Evolutionary conservation across 2,888 invertebrate genomes (phyloP).

Genomic region (Camponotus fellah): DNA sequence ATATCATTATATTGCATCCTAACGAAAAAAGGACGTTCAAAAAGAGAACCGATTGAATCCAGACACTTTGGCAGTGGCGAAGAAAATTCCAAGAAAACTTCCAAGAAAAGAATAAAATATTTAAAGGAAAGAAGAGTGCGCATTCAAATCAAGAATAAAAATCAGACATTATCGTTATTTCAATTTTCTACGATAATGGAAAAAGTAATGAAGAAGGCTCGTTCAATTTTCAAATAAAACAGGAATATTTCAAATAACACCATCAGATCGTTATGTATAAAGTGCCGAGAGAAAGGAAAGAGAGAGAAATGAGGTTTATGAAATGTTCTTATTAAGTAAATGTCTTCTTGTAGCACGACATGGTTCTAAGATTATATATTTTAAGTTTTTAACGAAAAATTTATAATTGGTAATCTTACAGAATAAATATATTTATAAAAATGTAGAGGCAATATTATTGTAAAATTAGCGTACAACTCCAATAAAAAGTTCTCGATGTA

Average conservation of each 20-base stretch:
- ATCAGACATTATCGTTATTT: slow-evolving; percentile 24
- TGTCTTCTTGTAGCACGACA: neutral
- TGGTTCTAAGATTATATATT: neutral
- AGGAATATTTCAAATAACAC: neutral
- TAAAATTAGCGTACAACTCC: neutral
- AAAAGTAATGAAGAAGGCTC: slow-evolving; percentile 12
- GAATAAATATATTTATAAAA: neutral
- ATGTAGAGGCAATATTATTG: neutral
- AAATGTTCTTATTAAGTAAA: neutral
- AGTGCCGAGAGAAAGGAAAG: neutral
- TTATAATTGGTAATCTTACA: neutral
- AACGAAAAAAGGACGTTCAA: slow-evolving; percentile 18
- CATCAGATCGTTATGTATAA: neutral
- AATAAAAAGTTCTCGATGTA: neutral
- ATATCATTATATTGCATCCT: neutral
- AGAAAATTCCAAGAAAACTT: slow-evolving; percentile 38
- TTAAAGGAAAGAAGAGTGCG: neutral
- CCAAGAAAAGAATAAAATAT: slow-evolving; percentile 24
- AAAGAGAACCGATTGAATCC: slow-evolving; percentile 24
- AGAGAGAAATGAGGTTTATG: too few species aligned
- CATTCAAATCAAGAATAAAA: slow-evolving; percentile 11
- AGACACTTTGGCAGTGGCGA: slow-evolving; percentile 18
- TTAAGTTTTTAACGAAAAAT: neutral
- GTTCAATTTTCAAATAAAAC: neutral
- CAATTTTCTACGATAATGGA: neutral